Evolutionary conservation across 2,113 vertebrate genomes (phyloP).

Genomic region (Ptyas mucosa): DNA sequence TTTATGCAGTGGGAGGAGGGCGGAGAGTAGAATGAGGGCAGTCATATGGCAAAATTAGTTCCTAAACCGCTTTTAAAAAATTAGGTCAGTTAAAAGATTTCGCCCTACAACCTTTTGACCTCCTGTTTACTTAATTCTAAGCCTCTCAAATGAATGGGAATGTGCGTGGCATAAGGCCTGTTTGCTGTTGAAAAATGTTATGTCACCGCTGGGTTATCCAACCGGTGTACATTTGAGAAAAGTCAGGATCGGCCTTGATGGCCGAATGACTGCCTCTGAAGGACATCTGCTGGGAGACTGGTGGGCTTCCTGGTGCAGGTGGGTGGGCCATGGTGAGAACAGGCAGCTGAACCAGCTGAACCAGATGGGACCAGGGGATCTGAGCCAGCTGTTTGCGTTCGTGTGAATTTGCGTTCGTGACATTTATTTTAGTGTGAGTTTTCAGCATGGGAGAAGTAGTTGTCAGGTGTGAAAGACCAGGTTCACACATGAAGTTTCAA

Average conservation of each 20-base stretch:
- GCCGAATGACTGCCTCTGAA: not conserved
- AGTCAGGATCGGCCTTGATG: not conserved
- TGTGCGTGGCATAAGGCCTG: accelerated
- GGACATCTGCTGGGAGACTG: not conserved
- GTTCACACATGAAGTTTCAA: not conserved
- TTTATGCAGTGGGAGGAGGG: not conserved
- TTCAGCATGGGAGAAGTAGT: not conserved
- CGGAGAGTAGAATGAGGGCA: not conserved
- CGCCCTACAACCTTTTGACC: slow-evolving; percentile 51
- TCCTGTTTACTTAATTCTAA: slow-evolving; percentile 54
- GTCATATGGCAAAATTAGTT: not conserved
- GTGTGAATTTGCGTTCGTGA: not conserved
- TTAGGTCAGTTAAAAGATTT: slow-evolving; percentile 65
- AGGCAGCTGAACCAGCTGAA: not conserved
- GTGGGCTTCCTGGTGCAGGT: not conserved
- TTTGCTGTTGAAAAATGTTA: not conserved
- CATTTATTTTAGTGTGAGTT: not conserved
- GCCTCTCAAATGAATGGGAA: slow-evolving; percentile 20
- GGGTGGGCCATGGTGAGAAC: not conserved
- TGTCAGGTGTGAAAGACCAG: not conserved
- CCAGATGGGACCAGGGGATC: not conserved
- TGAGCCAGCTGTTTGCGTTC: not conserved
- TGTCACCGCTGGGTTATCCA: accelerated
- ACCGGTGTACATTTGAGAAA: not conserved
- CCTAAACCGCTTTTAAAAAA: slow-evolving; percentile 61